Conservation (phyloP, 1,140 invertebrate species). For the Dendrolimus kikuchii region DNA sequence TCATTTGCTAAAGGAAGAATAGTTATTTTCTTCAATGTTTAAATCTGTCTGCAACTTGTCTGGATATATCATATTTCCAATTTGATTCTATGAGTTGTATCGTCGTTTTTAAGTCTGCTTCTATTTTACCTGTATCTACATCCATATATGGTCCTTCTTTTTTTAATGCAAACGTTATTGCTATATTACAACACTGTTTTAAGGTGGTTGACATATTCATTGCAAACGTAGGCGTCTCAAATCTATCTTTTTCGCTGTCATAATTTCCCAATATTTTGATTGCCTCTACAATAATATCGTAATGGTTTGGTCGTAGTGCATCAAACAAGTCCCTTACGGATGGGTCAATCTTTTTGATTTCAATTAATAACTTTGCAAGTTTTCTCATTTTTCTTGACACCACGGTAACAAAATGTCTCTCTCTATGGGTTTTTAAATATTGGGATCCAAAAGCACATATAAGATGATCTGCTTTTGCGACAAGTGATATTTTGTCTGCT, state of each 20-base stretch:
- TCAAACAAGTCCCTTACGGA: constrained; percentile 20
- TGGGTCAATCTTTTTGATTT: constrained; percentile 27
- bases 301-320: constrained; percentile 23
- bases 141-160: constrained; percentile 14
- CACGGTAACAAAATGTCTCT: constrained; percentile 30
- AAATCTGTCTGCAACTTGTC: constrained; percentile 26
- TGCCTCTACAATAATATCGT: constrained; percentile 17
- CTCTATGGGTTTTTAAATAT: constrained; percentile 34
- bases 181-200: constrained; percentile 19
- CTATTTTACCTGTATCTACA: constrained; percentile 17
- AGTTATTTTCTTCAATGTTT: constrained; percentile 36
- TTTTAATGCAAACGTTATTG: constrained; percentile 14
- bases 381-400: constrained; percentile 34
- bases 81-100: constrained; percentile 32
- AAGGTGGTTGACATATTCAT: constrained; percentile 16
- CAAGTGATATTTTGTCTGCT: constrained; percentile 17
- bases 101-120: constrained; percentile 29
- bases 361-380: constrained; percentile 25
- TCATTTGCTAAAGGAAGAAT: constrained; percentile 45
- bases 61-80: constrained; percentile 42
- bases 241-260: constrained; percentile 15
- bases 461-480: constrained; percentile 26
- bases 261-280: constrained; percentile 20
- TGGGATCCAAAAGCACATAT: constrained; percentile 32
- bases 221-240: constrained; percentile 14